Evolutionary conservation across 2,888 invertebrate genomes (phyloP).

Genomic region (Julus scandinavius): DNA sequence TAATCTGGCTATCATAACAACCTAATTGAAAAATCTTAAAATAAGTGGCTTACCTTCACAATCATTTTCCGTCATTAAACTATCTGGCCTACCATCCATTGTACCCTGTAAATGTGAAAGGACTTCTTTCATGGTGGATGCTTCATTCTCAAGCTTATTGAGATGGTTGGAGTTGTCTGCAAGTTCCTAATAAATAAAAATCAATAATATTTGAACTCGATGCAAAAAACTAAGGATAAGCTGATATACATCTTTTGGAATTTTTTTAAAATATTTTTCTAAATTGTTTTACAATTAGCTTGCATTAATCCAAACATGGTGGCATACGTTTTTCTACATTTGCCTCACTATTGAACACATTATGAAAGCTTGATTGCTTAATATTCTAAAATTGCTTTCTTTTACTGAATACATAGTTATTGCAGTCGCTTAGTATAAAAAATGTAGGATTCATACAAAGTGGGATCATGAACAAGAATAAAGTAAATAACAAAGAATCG

Average conservation of each 20-base stretch:
- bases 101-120: slow-evolving; percentile 55
- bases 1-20: background rate
- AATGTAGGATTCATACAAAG: background rate
- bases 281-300: background rate
- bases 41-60: background rate
- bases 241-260: background rate
- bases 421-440: too few species aligned
- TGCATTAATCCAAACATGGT: too few species aligned
- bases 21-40: background rate
- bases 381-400: too few species aligned
- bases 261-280: background rate
- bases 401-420: too few species aligned
- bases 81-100: slow-evolving; percentile 53
- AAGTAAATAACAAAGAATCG: too few species aligned
- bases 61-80: slow-evolving; percentile 33
- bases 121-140: slow-evolving; percentile 57
- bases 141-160: slow-evolving; percentile 54
- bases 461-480: too few species aligned
- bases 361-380: too few species aligned
- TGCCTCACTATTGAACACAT: too few species aligned
- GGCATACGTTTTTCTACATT: too few species aligned
- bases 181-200: slow-evolving; percentile 52
- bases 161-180: slow-evolving; percentile 53
- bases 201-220: background rate
- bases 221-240: background rate